A percentile compares a stretch with the other conserved stretches of the same genome.
Conservation (phyloP, 64 coral and sea anemone genomes). For the Porites australiensis region DNA sequence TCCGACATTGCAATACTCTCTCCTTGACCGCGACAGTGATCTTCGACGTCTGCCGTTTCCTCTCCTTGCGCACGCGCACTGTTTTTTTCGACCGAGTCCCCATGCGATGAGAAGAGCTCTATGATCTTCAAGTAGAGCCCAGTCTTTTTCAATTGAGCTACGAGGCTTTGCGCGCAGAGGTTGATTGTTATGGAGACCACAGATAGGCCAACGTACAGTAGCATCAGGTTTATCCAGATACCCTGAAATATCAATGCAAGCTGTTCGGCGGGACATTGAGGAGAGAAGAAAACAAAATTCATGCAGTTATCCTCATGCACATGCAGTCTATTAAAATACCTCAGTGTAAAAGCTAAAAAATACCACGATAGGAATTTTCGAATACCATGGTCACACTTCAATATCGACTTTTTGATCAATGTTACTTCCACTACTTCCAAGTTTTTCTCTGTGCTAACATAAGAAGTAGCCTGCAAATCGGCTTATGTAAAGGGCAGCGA, state of each 20-base stretch:
- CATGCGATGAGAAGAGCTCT: constrained; percentile 58
- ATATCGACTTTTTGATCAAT: too few species aligned
- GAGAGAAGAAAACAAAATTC: constrained; percentile 60
- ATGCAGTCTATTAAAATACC: constrained; percentile 10
- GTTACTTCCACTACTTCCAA: too few species aligned
- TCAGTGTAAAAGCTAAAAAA: neutral
- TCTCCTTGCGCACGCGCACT: constrained; percentile 12
- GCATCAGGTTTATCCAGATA: constrained; percentile 89
- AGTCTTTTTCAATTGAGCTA: constrained; percentile 89
- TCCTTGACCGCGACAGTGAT: constrained; percentile 10
- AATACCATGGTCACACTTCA: too few species aligned
- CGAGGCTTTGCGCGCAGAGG: constrained; percentile 72
- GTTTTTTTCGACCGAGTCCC: constrained; percentile 30
- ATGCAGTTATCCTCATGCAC: constrained; percentile 63
- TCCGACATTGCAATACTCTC: constrained; percentile 30
- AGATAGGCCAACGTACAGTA: constrained; percentile 81
- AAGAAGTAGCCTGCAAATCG: too few species aligned
- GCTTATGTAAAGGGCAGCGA: too few species aligned
- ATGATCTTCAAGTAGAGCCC: constrained; percentile 75
- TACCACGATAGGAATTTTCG: too few species aligned
- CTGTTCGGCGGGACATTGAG: constrained; percentile 69
- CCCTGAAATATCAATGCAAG: constrained; percentile 94
- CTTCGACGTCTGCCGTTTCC: neutral
- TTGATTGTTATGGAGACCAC: constrained; percentile 93
- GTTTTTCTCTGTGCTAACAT: too few species aligned